phyloP scores from a whole-genome alignment of 2,888 invertebrate genomes.

The Acronicta aceris region DNA sequence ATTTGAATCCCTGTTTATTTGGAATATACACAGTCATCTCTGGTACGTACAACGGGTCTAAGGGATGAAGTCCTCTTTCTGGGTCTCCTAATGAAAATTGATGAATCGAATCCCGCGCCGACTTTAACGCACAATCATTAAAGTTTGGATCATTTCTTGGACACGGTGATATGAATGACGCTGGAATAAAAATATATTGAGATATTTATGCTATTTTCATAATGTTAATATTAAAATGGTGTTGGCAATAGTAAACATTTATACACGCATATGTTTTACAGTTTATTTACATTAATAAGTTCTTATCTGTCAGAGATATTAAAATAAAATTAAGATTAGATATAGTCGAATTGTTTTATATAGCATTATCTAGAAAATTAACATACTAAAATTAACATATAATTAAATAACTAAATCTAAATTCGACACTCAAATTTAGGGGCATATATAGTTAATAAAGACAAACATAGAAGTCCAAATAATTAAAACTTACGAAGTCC shows the following conservation, averaged over 20 bases:
- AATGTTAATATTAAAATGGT: too few relatives aligned
- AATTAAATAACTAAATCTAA: too few relatives aligned
- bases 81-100: slow-evolving; percentile 72
- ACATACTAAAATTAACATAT: too few relatives aligned
- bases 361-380: too few relatives aligned
- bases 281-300: too few relatives aligned
- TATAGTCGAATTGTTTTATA: too few relatives aligned
- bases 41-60: slow-evolving; percentile 74
- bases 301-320: too few relatives aligned
- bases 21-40: slow-evolving; percentile 75
- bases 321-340: too few relatives aligned
- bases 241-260: too few relatives aligned
- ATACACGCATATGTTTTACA: too few relatives aligned
- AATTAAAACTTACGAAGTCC: slow-evolving; percentile 72
- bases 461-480: slow-evolving; percentile 20
- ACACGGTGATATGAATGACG: slow-evolving; percentile 71
- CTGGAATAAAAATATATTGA: slow-evolving; percentile 56
- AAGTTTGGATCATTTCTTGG: slow-evolving; percentile 77
- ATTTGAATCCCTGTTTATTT: slow-evolving; percentile 73
- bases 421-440: too few relatives aligned
- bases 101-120: slow-evolving; percentile 70
- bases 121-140: slow-evolving; percentile 73
- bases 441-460: not conserved
- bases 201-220: too few relatives aligned
- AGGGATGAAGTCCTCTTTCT: slow-evolving; percentile 63